Percentiles rank a stretch among this genome's conserved stretches.
Evolutionary conservation across 2,113 vertebrate species (phyloP).

Genomic region (Cochlearius cochlearius): DNA sequence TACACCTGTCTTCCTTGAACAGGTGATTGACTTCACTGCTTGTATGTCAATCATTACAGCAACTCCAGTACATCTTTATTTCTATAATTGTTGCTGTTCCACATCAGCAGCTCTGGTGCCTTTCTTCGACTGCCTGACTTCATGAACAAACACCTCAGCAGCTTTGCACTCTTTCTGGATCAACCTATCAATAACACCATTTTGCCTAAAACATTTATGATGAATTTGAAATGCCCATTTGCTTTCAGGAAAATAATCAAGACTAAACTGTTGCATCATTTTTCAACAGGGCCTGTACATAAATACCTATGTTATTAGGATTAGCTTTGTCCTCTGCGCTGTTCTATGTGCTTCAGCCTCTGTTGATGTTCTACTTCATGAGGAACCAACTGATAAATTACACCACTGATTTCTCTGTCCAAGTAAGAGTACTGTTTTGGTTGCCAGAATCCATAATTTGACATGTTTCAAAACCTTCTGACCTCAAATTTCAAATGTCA

Average conservation of each 20-base stretch:
- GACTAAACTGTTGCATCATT: background rate
- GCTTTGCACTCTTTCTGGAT: background rate
- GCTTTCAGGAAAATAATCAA: background rate
- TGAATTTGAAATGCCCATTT: background rate
- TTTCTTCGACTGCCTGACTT: background rate
- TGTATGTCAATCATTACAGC: background rate
- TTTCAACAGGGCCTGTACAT: background rate
- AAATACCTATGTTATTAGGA: background rate
- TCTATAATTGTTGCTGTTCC: background rate
- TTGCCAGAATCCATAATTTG: background rate
- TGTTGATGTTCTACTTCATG: background rate
- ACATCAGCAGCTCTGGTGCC: background rate
- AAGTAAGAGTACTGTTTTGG: background rate
- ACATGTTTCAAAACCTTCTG: background rate
- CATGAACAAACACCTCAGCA: background rate
- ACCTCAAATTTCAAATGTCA: background rate
- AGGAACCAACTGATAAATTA: background rate
- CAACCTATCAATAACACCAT: background rate
- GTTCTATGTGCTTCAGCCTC: background rate
- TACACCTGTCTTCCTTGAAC: background rate
- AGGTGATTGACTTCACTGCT: background rate
- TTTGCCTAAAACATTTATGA: background rate
- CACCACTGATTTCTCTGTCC: background rate
- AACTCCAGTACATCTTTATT: background rate
- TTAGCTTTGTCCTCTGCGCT: background rate